Percentiles rank a stretch among this genome's conserved stretches.
phyloP scores from a whole-genome alignment of 2,113 vertebrate species.

The Odocoileus virginianus region DNA sequence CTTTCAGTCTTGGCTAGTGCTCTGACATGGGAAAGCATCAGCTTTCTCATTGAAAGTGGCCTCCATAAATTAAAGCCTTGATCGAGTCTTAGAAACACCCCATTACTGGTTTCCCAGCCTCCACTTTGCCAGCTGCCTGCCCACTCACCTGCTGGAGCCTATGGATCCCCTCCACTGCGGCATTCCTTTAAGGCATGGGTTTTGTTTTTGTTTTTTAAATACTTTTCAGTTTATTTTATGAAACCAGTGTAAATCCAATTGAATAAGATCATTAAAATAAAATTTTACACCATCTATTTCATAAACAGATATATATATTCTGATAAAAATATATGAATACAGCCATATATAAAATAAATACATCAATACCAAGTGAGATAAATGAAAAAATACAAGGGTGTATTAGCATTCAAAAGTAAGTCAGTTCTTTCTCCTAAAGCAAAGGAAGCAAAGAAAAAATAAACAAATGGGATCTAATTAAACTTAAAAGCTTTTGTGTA shows the following conservation, averaged over 20 bases:
- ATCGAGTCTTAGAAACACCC: neutral
- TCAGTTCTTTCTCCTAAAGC: neutral
- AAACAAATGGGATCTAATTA: neutral
- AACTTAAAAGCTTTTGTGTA: neutral
- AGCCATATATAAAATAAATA: neutral
- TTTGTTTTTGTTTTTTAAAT: neutral
- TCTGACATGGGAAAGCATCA: neutral
- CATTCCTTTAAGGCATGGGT: neutral
- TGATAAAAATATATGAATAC: neutral
- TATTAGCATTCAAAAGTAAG: neutral
- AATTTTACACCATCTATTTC: neutral
- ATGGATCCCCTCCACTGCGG: neutral
- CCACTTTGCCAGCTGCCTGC: neutral
- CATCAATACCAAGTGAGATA: neutral
- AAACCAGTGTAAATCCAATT: neutral
- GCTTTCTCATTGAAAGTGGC: neutral
- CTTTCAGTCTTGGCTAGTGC: neutral
- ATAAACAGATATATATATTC: neutral
- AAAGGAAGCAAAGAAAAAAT: neutral
- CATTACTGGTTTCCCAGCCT: neutral
- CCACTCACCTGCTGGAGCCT: neutral
- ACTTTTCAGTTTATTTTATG: neutral
- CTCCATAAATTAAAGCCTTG: neutral
- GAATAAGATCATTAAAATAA: neutral
- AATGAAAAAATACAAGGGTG: neutral